Evolutionary conservation across 2,888 invertebrate genomes (phyloP).

Genomic region (Platycnemis pennipes): DNA sequence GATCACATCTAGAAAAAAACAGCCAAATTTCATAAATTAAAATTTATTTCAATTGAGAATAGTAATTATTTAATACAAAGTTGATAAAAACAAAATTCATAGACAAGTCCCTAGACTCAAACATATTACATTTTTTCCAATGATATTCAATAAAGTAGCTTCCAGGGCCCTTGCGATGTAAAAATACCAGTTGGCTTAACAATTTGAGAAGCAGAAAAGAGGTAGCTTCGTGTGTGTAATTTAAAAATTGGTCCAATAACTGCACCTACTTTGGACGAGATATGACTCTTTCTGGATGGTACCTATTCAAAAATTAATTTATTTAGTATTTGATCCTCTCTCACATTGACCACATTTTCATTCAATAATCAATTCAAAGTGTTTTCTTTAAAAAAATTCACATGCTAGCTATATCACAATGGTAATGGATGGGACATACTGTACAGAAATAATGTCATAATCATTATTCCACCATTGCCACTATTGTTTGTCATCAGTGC

Average conservation of each 20-base stretch:
- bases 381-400: neutral
- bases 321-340: slow-evolving; percentile 22
- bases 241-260: slow-evolving; percentile 30
- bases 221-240: slow-evolving; percentile 51
- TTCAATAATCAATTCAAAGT: neutral
- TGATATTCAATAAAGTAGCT: slow-evolving; percentile 25
- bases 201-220: slow-evolving; percentile 39
- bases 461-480: neutral
- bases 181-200: slow-evolving; percentile 7
- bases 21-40: slow-evolving; percentile 40
- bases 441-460: neutral
- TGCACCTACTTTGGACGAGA: slow-evolving; percentile 27
- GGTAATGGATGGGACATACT: neutral
- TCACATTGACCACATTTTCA: neutral
- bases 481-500: neutral
- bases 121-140: slow-evolving; percentile 36
- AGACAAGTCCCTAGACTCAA: slow-evolving; percentile 28
- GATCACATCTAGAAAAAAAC: slow-evolving; percentile 54
- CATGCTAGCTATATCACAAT: neutral
- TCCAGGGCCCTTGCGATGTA: slow-evolving; percentile 6
- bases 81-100: slow-evolving; percentile 51
- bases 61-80: slow-evolving; percentile 50
- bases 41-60: slow-evolving; percentile 49
- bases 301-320: slow-evolving; percentile 36
- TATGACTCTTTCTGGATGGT: slow-evolving; percentile 36